Conservation (phyloP, 2,797 vertebrate species). For the Malurus splendens region DNA sequence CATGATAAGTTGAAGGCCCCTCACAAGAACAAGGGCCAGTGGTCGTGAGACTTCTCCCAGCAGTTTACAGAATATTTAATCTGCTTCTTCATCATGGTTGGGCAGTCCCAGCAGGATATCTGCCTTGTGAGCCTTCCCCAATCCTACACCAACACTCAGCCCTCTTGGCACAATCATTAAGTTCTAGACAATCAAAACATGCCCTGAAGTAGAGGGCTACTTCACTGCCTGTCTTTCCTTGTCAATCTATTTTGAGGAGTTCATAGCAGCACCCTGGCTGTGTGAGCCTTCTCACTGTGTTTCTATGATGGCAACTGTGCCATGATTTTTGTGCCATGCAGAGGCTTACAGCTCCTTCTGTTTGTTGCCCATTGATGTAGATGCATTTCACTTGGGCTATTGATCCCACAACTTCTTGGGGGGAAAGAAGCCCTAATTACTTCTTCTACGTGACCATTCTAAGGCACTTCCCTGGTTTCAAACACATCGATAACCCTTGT, state of each 20-base stretch:
- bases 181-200: neutral
- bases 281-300: neutral
- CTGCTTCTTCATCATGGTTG: neutral
- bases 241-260: neutral
- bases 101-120: neutral
- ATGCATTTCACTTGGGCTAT: neutral
- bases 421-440: neutral
- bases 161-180: neutral
- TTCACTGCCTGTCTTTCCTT: neutral
- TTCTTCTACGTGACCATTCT: neutral
- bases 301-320: neutral
- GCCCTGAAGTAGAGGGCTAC: neutral
- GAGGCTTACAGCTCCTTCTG: neutral
- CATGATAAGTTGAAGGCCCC: neutral
- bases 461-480: neutral
- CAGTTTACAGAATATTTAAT: neutral
- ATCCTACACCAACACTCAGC: neutral
- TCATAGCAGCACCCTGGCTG: neutral
- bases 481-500: neutral
- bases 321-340: neutral
- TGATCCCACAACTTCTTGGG: neutral
- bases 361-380: neutral
- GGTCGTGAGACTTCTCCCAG: neutral
- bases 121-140: neutral
- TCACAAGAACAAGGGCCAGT: neutral